phyloP scores from a whole-genome alignment of 2,888 invertebrate genomes.

The Stenchaetothrips biformis region DNA sequence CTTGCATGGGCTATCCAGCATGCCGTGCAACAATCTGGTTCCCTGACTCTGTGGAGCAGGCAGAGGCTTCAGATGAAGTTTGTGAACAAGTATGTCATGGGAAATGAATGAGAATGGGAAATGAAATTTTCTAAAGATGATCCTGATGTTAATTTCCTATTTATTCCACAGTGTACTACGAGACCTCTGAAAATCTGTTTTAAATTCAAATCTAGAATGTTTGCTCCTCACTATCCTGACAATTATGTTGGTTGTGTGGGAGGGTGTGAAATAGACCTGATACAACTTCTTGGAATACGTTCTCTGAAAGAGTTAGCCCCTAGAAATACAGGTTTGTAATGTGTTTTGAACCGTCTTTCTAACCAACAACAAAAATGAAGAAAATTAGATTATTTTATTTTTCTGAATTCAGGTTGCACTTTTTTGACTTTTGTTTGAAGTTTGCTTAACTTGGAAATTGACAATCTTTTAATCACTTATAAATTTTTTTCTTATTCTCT shows the following conservation, averaged over 20 bases:
- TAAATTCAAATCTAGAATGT: constrained; percentile 60
- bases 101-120: background rate
- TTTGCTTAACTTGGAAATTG: too few species aligned
- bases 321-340: background rate
- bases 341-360: background rate
- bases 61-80: constrained; percentile 59
- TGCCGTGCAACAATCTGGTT: constrained; percentile 83
- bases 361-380: constrained; percentile 8
- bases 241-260: constrained; percentile 65
- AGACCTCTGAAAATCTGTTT: constrained; percentile 58
- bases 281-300: constrained; percentile 57
- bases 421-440: too few species aligned
- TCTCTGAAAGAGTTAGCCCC: background rate
- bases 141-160: constrained; percentile 39
- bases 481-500: too few species aligned
- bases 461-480: too few species aligned
- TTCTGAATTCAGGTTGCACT: too few species aligned
- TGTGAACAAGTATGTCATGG: constrained; percentile 54
- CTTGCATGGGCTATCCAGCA: constrained; percentile 71
- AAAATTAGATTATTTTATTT: too few species aligned
- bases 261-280: constrained; percentile 65
- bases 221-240: constrained; percentile 59
- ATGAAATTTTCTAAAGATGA: constrained; percentile 26
- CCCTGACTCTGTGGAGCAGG: constrained; percentile 61
- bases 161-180: constrained; percentile 58